Percentiles rank a stretch among this genome's conserved stretches.
These are phyloP conservation scores for Falco punctatus DNA, from an alignment of 2,113 vertebrate genomes.

Conservation along the genomic window DNA sequence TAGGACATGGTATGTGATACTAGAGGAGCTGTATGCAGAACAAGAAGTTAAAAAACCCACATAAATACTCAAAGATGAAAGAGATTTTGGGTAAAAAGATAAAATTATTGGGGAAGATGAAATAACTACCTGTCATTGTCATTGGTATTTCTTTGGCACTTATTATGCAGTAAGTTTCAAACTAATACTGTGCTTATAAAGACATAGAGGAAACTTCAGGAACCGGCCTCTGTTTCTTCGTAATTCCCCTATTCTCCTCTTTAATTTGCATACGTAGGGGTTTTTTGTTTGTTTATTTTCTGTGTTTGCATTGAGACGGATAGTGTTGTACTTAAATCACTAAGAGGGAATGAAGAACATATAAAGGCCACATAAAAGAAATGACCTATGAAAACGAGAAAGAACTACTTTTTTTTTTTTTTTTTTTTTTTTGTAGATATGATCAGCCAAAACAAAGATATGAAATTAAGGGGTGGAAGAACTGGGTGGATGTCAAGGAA, in stretches of 20 bases:
- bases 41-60: not conserved
- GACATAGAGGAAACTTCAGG: accelerated
- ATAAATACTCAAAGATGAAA: not conserved
- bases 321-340: not conserved
- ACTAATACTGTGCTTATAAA: not conserved
- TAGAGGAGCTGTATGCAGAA: not conserved
- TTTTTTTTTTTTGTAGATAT: not conserved
- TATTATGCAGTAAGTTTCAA: not conserved
- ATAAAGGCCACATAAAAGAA: not conserved
- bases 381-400: not conserved
- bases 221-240: not conserved
- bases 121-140: not conserved
- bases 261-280: not conserved
- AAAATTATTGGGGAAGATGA: not conserved
- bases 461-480: not conserved
- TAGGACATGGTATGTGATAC: not conserved
- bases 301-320: not conserved
- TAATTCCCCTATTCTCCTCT: not conserved
- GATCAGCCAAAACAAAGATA: not conserved
- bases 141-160: not conserved
- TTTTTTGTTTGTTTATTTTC: not conserved
- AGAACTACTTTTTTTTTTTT: not conserved
- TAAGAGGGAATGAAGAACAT: not conserved
- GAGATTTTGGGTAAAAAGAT: not conserved
- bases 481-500: not conserved